phyloP scores from a whole-genome alignment of 2,797 vertebrate species.

The Sebastiscus albofasciatus region DNA sequence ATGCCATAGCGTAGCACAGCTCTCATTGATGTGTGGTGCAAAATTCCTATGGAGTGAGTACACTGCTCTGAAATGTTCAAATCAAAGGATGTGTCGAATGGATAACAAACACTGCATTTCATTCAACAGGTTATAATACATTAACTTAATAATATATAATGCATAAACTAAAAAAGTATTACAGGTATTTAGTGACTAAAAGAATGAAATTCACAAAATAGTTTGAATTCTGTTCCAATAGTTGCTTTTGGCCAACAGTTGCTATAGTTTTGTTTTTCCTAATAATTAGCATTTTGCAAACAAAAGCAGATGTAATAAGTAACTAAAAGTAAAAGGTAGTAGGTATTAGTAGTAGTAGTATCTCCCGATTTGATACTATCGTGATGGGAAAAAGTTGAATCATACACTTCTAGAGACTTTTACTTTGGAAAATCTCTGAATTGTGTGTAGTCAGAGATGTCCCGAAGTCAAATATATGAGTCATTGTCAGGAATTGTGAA shows the following conservation, averaged over 20 bases:
- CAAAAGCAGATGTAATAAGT: background rate
- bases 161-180: too few relatives aligned
- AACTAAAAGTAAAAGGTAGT: background rate
- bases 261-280: background rate
- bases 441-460: too few relatives aligned
- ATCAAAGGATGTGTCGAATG: background rate
- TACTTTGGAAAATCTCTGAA: too few relatives aligned
- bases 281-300: background rate
- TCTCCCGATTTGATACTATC: too few relatives aligned
- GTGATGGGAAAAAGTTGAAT: too few relatives aligned
- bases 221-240: too few relatives aligned
- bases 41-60: conserved; percentile 23
- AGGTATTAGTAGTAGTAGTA: too few relatives aligned
- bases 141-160: too few relatives aligned
- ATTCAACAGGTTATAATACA: too few relatives aligned
- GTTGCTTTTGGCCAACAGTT: background rate
- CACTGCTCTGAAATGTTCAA: background rate
- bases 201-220: background rate
- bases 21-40: conserved; percentile 6
- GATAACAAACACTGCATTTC: background rate
- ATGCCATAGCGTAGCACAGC: background rate
- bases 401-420: too few relatives aligned
- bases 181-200: background rate
- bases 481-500: too few relatives aligned
- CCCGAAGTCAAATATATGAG: too few relatives aligned